Conservation (phyloP, 1,140 invertebrate genomes). For the Cheumatopsyche charites region DNA sequence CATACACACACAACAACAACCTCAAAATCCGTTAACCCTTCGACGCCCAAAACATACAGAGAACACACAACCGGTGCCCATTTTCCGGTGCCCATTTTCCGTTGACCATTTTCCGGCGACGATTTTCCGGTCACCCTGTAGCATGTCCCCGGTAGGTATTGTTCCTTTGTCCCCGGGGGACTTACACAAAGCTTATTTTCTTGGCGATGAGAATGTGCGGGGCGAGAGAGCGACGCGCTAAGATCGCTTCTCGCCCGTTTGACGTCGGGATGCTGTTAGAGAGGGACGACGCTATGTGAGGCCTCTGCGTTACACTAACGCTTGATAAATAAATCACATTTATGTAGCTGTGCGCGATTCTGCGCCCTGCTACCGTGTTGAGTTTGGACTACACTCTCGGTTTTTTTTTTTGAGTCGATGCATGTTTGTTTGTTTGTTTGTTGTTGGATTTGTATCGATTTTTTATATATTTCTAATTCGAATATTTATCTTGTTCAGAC, state of each 20-base stretch:
- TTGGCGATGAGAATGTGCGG: slow-evolving; percentile 46
- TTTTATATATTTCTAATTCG: no score
- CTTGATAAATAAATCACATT: slow-evolving; percentile 49
- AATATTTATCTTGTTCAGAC: no score
- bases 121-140: slow-evolving; percentile 23
- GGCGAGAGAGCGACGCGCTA: slow-evolving; percentile 18
- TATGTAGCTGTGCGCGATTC: slow-evolving; percentile 38
- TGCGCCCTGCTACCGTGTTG: slow-evolving; percentile 25
- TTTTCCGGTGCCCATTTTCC: no score
- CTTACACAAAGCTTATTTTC: slow-evolving; percentile 48
- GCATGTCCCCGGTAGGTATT: slow-evolving; percentile 27
- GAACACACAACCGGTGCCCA: no score
- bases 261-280: neutral
- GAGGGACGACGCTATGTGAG: slow-evolving; percentile 23
- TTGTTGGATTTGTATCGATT: no score
- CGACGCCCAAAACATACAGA: no score
- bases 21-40: no score
- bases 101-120: no score
- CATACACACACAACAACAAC: no score
- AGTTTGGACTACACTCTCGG: neutral
- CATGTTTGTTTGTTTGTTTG: no score
- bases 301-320: slow-evolving; percentile 29
- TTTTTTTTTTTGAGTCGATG: no score
- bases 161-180: slow-evolving; percentile 34
- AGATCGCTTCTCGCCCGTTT: slow-evolving; percentile 5